Percentiles rank a stretch among this genome's conserved stretches.
phyloP scores from a whole-genome alignment of 2,113 vertebrate species.

The Cochlearius cochlearius region DNA sequence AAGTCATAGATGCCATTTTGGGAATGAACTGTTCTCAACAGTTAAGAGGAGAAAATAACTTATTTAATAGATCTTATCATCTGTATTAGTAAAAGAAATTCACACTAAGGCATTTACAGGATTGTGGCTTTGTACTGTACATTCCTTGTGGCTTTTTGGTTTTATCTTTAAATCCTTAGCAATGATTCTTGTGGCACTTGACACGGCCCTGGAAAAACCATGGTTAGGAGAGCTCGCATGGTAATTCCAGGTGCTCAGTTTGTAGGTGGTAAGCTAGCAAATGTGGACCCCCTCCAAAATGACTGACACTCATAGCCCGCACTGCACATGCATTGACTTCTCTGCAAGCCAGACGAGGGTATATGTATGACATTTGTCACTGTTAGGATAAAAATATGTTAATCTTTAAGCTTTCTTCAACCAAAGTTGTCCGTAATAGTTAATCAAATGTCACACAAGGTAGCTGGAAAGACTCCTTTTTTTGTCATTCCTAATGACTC shows the following conservation, averaged over 20 bases:
- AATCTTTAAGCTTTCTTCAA: not conserved
- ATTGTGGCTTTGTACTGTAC: not conserved
- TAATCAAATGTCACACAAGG: not conserved
- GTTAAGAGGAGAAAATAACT: not conserved
- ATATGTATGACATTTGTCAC: not conserved
- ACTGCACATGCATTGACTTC: not conserved
- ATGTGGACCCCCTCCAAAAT: not conserved
- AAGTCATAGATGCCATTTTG: not conserved
- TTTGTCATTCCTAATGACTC: not conserved
- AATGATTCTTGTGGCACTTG: not conserved
- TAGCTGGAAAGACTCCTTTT: not conserved
- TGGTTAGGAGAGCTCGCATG: not conserved
- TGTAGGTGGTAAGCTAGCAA: not conserved
- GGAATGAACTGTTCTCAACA: not conserved
- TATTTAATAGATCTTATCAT: not conserved
- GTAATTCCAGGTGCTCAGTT: not conserved
- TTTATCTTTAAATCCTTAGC: not conserved
- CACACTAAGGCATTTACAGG: not conserved
- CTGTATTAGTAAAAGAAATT: not conserved
- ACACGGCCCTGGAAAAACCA: not conserved
- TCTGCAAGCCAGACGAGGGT: not conserved
- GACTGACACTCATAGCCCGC: not conserved
- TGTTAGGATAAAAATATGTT: not conserved
- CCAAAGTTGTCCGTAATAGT: not conserved
- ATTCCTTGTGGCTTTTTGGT: not conserved